Base-by-base conservation (phyloP, 2,888 invertebrate species). In the Tetramorium bicarinatum region DNA sequence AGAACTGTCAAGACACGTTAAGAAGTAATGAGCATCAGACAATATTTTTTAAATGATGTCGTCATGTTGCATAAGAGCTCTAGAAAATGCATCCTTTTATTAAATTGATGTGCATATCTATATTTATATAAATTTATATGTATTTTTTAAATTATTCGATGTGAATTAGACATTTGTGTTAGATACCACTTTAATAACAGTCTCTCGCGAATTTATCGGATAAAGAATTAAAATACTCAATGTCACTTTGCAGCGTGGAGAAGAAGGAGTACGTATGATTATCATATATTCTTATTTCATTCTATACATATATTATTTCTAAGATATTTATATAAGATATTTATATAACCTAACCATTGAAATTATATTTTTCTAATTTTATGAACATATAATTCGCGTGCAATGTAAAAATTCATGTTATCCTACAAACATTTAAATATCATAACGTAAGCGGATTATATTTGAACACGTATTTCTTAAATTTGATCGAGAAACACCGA, bases 301-400 rank as follows among this genome's bases (percentile, higher is more conserved):
- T 9, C n/a, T n/a, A n/a, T n/a, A n/a, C n/a, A 52, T 0, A 64
- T 52, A 34, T 52, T 0, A 47, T 25, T 67, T 67, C 7, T 15
- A 49, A 69, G 11, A 25, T 49, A 69, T 29, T 67, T 18, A 66
- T 29, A 47, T 44, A 66, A 69, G 11, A 25, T 49, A 69, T 29
- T 67, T 18, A 66, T 29, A 47, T 44, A 66, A n/a, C n/a, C n/a
- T n/a, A n/a, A 9, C 2, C 15, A 47, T 44, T 29, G 29, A 25
- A 47, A 18, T 0, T 9, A 67, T 47, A 47, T 3, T 15, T 47
- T 15, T 47, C 7, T 7, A 49, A 47, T 67, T 38, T 41, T 41
- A 44, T 64, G 21, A 41, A 41, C 41, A 13, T 21, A 44, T 25
- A 3, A 66, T 15, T 66, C 3, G 8, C 21, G 2, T 11, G 38